Evolutionary conservation across 2,797 vertebrate genomes (phyloP).

Genomic region (Pitangus sulphuratus): DNA sequence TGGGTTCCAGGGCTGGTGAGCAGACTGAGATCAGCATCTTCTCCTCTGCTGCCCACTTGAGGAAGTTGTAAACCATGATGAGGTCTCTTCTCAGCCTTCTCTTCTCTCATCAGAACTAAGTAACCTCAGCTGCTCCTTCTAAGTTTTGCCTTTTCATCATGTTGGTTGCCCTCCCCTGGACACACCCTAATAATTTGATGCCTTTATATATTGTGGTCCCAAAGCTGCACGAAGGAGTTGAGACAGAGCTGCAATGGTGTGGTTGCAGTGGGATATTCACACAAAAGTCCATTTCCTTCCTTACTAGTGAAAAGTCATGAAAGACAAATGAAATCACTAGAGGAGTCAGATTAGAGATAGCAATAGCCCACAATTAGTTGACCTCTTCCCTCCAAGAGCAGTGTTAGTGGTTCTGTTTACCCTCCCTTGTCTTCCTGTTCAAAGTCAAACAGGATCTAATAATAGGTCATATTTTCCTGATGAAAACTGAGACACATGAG

Average conservation of each 20-base stretch:
- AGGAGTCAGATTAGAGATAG: neutral
- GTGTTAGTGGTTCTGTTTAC: neutral
- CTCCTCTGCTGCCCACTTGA: accelerated
- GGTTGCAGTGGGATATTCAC: neutral
- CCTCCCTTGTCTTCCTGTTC: neutral
- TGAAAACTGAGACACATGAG: neutral
- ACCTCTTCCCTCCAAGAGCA: neutral
- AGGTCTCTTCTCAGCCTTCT: neutral
- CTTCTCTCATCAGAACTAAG: neutral
- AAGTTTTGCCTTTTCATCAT: neutral
- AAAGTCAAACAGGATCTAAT: neutral
- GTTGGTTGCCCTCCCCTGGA: neutral
- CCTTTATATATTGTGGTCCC: accelerated
- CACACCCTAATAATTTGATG: neutral
- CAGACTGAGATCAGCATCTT: neutral
- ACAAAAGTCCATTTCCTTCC: accelerated
- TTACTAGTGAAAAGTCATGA: accelerated
- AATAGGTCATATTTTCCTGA: neutral
- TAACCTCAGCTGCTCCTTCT: accelerated
- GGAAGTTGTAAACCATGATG: accelerated
- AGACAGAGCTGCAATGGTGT: neutral
- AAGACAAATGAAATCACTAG: neutral
- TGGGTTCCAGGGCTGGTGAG: accelerated
- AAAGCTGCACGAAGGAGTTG: neutral
- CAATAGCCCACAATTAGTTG: neutral